phyloP scores from a whole-genome alignment of 1,140 invertebrate species.

The Popillia japonica region DNA sequence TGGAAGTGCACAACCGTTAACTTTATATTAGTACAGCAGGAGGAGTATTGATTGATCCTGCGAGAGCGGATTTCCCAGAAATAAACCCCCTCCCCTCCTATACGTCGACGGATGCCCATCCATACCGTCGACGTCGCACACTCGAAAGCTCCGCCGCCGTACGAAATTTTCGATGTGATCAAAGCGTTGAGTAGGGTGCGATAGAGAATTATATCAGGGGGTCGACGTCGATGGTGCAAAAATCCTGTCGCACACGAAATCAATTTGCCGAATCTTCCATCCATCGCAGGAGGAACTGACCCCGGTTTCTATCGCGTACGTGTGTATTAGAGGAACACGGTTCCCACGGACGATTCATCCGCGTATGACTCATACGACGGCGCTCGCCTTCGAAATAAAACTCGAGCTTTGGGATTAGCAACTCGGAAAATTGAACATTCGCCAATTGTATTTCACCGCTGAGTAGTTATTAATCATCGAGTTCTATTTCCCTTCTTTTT shows the following conservation, averaged over 20 bases:
- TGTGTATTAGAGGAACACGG: no score
- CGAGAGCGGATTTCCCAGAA: slow-evolving; percentile 6
- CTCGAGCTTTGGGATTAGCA: background rate
- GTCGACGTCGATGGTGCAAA: background rate
- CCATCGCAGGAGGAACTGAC: slow-evolving; percentile 11
- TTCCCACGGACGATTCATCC: background rate
- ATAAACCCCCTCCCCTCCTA: background rate
- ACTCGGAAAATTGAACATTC: slow-evolving; percentile 11
- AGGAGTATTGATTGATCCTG: slow-evolving; percentile 8
- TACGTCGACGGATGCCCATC: background rate
- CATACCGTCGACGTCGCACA: no score
- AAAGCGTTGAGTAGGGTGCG: background rate
- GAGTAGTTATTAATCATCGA: slow-evolving; percentile 7
- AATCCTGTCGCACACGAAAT: slow-evolving; percentile 1
- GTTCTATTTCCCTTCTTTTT: background rate
- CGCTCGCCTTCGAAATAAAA: background rate
- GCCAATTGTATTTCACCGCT: slow-evolving; percentile 9
- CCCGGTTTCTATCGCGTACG: background rate
- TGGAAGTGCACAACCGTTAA: background rate
- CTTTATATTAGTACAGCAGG: background rate
- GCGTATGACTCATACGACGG: background rate
- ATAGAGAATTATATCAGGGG: slow-evolving; percentile 15
- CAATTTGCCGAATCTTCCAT: slow-evolving; percentile 5
- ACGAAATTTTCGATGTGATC: background rate
- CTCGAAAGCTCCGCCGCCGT: slow-evolving; percentile 3